phyloP scores from a whole-genome alignment of 2,797 vertebrate genomes.

The Enteromius unitaeniatus region DNA sequence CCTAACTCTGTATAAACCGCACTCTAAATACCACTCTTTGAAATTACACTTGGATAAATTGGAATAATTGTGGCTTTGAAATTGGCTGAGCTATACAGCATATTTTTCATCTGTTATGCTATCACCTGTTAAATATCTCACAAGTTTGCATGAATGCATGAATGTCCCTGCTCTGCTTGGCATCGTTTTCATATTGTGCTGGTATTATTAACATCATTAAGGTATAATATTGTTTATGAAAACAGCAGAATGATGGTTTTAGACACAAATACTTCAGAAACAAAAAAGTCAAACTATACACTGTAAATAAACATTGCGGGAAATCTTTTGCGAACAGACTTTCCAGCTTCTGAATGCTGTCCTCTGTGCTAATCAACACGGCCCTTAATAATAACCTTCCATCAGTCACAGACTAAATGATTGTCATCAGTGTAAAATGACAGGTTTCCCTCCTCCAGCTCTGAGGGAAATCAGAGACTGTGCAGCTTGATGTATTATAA shows the following conservation, averaged over 20 bases:
- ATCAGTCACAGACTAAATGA: conserved; percentile 35
- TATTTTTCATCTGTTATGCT: not conserved
- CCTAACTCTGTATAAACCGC: not conserved
- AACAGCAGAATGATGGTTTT: not conserved
- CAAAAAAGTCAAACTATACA: not conserved
- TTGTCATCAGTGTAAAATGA: conserved; percentile 51
- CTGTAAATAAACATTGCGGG: conserved; percentile 11
- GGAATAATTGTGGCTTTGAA: not conserved
- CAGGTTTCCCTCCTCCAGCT: conserved; percentile 44
- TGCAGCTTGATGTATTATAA: conserved; percentile 42
- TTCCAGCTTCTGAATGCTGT: conserved; percentile 32
- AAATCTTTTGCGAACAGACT: conserved; percentile 20
- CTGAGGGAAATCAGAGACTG: not conserved
- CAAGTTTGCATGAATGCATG: not conserved
- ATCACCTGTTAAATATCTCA: not conserved
- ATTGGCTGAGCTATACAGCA: not conserved
- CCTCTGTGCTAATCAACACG: conserved; percentile 27
- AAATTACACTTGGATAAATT: not conserved
- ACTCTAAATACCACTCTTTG: not conserved
- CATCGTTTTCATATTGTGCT: not conserved
- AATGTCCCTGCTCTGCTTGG: not conserved
- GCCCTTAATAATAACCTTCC: conserved; percentile 30
- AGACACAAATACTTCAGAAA: not conserved
- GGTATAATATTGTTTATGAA: not conserved
- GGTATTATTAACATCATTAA: not conserved